Conservation (phyloP, 64 coral and sea anemone species). For the Actinia equina region DNA sequence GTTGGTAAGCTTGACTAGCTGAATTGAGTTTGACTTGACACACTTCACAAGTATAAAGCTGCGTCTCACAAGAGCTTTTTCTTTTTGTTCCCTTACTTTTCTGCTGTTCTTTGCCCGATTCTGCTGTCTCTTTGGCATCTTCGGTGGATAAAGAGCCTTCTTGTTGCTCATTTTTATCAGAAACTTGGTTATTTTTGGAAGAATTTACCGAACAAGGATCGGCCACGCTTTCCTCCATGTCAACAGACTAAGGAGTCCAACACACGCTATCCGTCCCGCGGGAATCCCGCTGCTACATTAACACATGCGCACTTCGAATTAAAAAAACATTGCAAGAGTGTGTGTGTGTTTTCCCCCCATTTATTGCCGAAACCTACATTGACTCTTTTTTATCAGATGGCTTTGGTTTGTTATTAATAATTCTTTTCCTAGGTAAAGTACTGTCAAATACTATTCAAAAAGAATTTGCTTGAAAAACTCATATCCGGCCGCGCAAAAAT, state of each 20-base stretch:
- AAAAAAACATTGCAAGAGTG: too few relatives aligned
- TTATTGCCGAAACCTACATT: too few relatives aligned
- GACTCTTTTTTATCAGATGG: too few relatives aligned
- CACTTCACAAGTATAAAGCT: conserved; percentile 48
- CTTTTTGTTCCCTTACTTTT: conserved; percentile 20
- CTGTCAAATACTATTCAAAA: neutral
- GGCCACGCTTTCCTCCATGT: neutral
- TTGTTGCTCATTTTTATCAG: neutral
- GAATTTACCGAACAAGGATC: neutral
- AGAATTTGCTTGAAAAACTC: neutral
- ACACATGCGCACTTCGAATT: neutral
- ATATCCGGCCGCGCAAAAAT: too few relatives aligned
- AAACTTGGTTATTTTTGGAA: neutral
- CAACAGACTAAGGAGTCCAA: neutral
- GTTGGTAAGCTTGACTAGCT: conserved; percentile 43
- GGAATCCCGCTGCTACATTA: neutral
- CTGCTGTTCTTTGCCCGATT: neutral
- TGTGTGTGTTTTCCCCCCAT: too few relatives aligned
- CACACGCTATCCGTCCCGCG: neutral
- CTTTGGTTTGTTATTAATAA: too few relatives aligned
- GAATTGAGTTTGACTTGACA: conserved; percentile 49
- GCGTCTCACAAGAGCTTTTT: neutral
- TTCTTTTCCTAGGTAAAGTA: too few relatives aligned
- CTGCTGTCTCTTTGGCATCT: neutral
- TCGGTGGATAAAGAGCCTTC: neutral